Evolutionary conservation across 2,797 vertebrate species (phyloP).

Genomic region (Galago senegalensis): DNA sequence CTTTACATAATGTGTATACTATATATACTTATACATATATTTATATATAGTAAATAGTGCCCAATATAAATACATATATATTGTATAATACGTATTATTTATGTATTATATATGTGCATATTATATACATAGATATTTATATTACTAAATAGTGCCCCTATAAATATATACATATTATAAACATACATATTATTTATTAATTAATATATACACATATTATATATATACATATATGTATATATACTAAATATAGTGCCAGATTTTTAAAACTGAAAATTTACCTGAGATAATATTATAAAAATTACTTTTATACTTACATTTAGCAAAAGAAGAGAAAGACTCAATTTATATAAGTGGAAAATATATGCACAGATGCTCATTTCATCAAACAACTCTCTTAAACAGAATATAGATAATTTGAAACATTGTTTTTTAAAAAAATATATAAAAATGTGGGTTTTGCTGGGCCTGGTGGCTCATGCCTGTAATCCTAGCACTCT

Average conservation of each 20-base stretch:
- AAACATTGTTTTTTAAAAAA: background rate
- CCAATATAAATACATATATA: too few species aligned
- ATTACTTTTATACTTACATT: background rate
- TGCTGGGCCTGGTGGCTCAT: too few species aligned
- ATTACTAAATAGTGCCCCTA: too few species aligned
- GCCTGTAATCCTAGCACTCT: too few species aligned
- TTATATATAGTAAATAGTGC: background rate
- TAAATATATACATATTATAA: background rate
- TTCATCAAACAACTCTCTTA: background rate
- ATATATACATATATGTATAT: too few species aligned
- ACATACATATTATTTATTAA: too few species aligned
- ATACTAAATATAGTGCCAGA: background rate
- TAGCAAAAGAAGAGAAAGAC: constrained; percentile 1
- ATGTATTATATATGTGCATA: too few species aligned
- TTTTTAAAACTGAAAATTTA: background rate
- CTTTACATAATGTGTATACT: background rate
- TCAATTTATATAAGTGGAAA: background rate
- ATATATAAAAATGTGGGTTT: background rate
- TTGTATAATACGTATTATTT: too few species aligned
- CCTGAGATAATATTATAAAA: background rate
- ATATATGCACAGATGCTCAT: background rate
- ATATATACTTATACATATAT: too few species aligned
- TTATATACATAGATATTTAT: too few species aligned
- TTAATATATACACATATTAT: too few species aligned
- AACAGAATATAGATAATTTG: background rate